phyloP scores from a whole-genome alignment of 2,797 vertebrate genomes.

The Coccyzus lansbergi region DNA sequence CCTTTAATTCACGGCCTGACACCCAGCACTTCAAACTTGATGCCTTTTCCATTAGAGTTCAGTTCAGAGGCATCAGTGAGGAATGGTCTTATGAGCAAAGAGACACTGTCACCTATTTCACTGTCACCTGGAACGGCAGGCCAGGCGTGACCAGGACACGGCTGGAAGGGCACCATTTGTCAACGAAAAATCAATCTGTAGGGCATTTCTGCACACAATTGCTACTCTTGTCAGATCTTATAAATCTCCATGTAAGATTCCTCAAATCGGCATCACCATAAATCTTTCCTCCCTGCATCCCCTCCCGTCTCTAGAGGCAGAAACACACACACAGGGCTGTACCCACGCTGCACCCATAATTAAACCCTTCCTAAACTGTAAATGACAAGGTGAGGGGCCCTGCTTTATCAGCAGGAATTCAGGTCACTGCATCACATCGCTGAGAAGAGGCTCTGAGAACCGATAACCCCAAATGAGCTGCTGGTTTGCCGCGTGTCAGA shows the following conservation, averaged over 20 bases:
- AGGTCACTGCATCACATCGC: not conserved
- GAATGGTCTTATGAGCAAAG: not conserved
- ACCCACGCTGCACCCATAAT: not conserved
- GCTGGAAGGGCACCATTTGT: conserved; percentile 12
- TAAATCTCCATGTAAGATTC: not conserved
- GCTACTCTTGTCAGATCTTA: not conserved
- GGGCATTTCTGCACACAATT: not conserved
- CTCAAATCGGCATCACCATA: not conserved
- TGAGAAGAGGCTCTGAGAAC: not conserved
- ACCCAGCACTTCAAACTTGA: not conserved
- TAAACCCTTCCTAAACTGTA: not conserved
- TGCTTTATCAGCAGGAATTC: not conserved
- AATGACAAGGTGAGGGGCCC: not conserved
- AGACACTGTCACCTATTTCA: not conserved
- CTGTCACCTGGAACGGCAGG: not conserved
- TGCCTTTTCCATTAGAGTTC: not conserved
- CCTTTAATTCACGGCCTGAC: not conserved
- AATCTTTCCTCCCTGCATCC: not conserved
- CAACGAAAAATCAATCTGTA: not conserved
- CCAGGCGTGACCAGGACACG: not conserved
- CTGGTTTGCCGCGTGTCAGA: not conserved
- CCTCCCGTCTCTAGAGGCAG: not conserved
- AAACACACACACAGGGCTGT: not conserved
- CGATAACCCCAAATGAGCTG: not conserved
- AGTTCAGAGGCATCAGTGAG: not conserved